Conservation (phyloP, 1,140 invertebrate genomes). For the Meteorus sp. region DNA sequence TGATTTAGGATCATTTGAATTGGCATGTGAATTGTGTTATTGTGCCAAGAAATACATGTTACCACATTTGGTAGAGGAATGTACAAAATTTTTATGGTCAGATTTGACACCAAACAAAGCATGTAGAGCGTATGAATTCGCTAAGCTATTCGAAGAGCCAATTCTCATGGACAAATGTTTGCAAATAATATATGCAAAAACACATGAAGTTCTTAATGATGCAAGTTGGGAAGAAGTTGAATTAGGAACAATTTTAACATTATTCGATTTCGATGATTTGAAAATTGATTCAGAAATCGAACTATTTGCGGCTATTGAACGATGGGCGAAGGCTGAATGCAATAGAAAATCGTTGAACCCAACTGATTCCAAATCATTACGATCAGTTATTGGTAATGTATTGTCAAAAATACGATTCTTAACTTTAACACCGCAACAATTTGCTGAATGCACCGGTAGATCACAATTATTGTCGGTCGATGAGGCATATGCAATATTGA, state of each 20-base stretch:
- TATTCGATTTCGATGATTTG: constrained; percentile 73
- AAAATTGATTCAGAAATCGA: constrained; percentile 75
- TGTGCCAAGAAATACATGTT: constrained; percentile 88
- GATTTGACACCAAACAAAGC: constrained; percentile 78
- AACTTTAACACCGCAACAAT: constrained; percentile 75
- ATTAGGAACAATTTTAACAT: constrained; percentile 69
- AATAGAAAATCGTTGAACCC: constrained; percentile 44
- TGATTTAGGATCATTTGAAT: constrained; percentile 76
- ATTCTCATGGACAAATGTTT: constrained; percentile 77
- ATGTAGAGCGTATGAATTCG: constrained; percentile 83
- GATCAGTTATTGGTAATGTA: constrained; percentile 60
- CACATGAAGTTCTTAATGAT: constrained; percentile 73
- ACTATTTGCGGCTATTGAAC: constrained; percentile 71
- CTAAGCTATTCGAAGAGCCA: constrained; percentile 79
- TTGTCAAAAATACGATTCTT: constrained; percentile 74
- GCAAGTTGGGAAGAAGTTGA: constrained; percentile 76
- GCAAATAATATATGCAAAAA: constrained; percentile 74
- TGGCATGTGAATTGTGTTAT: constrained; percentile 83
- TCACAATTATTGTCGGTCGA: constrained; percentile 71
- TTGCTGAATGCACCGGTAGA: constrained; percentile 75
- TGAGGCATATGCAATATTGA: constrained; percentile 78
- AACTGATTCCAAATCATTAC: constrained; percentile 49
- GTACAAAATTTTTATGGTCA: constrained; percentile 77
- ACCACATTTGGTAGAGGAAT: constrained; percentile 77
- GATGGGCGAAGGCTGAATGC: constrained; percentile 64